Percentiles rank a stretch among this genome's conserved stretches.
Evolutionary conservation across 1,140 invertebrate species (phyloP).

Genomic region (Diorhabda carinulata): DNA sequence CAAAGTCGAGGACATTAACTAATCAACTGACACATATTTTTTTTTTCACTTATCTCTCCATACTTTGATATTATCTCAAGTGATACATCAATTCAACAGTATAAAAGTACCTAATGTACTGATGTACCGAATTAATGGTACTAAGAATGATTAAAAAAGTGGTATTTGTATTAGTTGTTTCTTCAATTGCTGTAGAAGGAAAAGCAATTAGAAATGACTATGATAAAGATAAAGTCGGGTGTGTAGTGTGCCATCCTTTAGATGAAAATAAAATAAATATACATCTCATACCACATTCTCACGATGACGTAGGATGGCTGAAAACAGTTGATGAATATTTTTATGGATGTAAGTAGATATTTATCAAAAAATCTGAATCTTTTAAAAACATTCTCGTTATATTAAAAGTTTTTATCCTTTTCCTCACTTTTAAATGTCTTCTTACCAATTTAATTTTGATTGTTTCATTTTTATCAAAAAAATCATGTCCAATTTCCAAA

Average conservation of each 20-base stretch:
- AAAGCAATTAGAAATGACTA: background rate
- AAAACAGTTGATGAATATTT: conserved; percentile 81
- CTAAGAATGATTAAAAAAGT: background rate
- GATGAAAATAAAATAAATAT: conserved; percentile 57
- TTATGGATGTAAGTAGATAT: conserved; percentile 57
- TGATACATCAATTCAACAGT: background rate
- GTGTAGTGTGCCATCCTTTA: conserved; percentile 44
- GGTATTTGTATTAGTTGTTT: background rate
- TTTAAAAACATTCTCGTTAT: too few relatives aligned
- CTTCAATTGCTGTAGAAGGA: too few relatives aligned
- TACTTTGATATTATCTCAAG: conserved; percentile 1
- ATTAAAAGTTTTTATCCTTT: too few relatives aligned
- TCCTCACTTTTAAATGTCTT: too few relatives aligned
- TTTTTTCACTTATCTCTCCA: too few relatives aligned
- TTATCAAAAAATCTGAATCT: conserved; percentile 13
- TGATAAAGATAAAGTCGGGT: conserved; percentile 8
- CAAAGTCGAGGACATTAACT: too few relatives aligned
- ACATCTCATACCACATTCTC: conserved; percentile 64
- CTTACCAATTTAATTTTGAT: too few relatives aligned
- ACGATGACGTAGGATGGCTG: conserved; percentile 79
- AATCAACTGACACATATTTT: too few relatives aligned
- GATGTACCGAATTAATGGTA: background rate
- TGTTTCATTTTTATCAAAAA: too few relatives aligned
- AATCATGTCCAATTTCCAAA: too few relatives aligned
- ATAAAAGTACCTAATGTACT: background rate